Percentiles rank a stretch among this genome's conserved stretches.
phyloP scores from a whole-genome alignment of 2,113 vertebrate species.

The Pungitius pungitius region DNA sequence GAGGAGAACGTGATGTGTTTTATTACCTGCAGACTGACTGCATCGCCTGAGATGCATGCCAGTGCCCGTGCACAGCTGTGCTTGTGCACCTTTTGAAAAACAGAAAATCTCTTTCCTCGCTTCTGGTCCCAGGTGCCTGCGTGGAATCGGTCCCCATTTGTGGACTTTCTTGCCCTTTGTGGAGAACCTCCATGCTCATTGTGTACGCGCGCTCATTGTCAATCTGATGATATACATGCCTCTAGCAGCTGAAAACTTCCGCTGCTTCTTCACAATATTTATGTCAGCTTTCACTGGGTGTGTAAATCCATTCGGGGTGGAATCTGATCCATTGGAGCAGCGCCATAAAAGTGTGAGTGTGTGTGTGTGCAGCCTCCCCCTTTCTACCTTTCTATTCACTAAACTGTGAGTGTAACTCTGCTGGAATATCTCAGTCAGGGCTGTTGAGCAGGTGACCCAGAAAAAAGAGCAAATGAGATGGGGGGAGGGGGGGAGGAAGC shows the following conservation, averaged over 20 bases:
- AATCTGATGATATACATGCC: neutral
- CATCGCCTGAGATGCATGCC: neutral
- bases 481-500: constrained; percentile 40
- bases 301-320: constrained; percentile 56
- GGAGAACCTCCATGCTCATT: neutral
- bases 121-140: too few species aligned
- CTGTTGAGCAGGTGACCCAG: constrained; percentile 74
- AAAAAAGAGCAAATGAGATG: constrained; percentile 63
- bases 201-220: constrained; percentile 11
- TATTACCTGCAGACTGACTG: too few species aligned
- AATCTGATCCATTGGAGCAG: constrained; percentile 33
- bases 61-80: too few species aligned
- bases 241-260: neutral
- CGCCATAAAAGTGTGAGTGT: constrained; percentile 17
- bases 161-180: too few species aligned
- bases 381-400: constrained; percentile 7
- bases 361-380: constrained; percentile 35
- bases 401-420: constrained; percentile 59
- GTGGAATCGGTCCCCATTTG: too few species aligned
- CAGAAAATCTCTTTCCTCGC: too few species aligned
- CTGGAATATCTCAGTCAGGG: constrained; percentile 61
- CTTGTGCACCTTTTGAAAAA: too few species aligned
- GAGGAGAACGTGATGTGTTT: too few species aligned
- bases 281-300: constrained; percentile 44
- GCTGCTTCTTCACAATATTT: constrained; percentile 22